Conservation (phyloP, 2,113 vertebrate species). For the Apodemus sylvaticus region DNA sequence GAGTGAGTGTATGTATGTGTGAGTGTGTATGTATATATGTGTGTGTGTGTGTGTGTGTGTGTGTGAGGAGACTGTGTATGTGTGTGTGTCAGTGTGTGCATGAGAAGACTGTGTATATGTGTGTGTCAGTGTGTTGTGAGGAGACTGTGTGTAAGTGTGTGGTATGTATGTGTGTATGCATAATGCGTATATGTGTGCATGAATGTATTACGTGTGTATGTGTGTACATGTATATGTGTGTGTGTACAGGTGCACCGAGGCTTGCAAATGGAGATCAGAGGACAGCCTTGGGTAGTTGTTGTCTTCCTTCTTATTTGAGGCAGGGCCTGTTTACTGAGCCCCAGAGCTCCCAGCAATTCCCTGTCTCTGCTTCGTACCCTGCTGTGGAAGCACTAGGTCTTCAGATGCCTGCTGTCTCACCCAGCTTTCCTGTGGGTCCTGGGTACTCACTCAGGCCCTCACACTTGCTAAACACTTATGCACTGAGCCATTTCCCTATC, state of each 20-base stretch:
- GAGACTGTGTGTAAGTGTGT: neutral
- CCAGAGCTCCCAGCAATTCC: neutral
- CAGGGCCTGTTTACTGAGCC: neutral
- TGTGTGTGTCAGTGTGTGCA: neutral
- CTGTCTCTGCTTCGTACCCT: too few relatives aligned
- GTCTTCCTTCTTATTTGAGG: neutral
- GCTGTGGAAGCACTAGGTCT: neutral
- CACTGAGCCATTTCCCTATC: neutral
- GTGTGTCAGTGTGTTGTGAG: too few relatives aligned
- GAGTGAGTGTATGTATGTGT: neutral
- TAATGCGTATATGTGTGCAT: neutral
- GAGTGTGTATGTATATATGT: neutral
- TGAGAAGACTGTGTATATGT: neutral
- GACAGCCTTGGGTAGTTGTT: neutral
- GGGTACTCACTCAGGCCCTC: neutral
- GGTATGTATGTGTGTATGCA: too few relatives aligned
- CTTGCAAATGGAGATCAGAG: neutral
- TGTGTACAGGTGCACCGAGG: neutral
- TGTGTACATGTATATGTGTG: neutral
- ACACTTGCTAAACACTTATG: too few relatives aligned
- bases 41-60: neutral
- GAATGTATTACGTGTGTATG: neutral
- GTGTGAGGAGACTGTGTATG: neutral
- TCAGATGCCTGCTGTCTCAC: too few relatives aligned
- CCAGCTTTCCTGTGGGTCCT: neutral